Percentiles rank a stretch among this genome's conserved stretches.
Evolutionary conservation across 92 coral and sea anemone genomes (phyloP).

Genomic region (Blastomussa wellsi): DNA sequence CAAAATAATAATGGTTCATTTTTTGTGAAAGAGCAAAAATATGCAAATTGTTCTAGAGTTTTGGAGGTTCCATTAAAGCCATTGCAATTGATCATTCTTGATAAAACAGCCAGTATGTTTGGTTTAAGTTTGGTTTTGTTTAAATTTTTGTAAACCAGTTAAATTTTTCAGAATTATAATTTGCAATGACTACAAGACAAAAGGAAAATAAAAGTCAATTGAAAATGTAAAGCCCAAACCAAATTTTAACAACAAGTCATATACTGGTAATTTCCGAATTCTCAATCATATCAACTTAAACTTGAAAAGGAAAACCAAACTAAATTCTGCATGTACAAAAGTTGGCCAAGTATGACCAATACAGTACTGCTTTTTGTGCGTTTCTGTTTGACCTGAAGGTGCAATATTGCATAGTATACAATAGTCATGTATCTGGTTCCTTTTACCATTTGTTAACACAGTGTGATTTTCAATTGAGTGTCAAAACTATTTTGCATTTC

Average conservation of each 20-base stretch:
- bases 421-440: too few relatives aligned
- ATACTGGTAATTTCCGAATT: too few relatives aligned
- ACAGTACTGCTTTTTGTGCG: background rate
- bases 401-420: too few relatives aligned
- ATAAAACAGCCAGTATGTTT: background rate
- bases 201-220: background rate
- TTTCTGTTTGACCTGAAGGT: background rate
- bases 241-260: background rate
- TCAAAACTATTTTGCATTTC: too few relatives aligned
- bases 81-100: background rate
- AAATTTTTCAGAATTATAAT: background rate
- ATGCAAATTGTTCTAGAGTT: background rate
- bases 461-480: too few relatives aligned
- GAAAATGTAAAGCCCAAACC: background rate
- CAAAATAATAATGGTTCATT: background rate
- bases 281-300: too few relatives aligned
- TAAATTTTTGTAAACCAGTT: background rate
- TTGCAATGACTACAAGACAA: background rate
- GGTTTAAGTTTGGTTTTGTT: background rate
- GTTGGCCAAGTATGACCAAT: too few relatives aligned
- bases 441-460: too few relatives aligned
- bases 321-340: too few relatives aligned
- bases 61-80: background rate
- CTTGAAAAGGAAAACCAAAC: too few relatives aligned
- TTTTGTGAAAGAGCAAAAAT: background rate